Evolutionary conservation across 2,797 vertebrate species (phyloP).

Genomic region (Miichthys miiuy): DNA sequence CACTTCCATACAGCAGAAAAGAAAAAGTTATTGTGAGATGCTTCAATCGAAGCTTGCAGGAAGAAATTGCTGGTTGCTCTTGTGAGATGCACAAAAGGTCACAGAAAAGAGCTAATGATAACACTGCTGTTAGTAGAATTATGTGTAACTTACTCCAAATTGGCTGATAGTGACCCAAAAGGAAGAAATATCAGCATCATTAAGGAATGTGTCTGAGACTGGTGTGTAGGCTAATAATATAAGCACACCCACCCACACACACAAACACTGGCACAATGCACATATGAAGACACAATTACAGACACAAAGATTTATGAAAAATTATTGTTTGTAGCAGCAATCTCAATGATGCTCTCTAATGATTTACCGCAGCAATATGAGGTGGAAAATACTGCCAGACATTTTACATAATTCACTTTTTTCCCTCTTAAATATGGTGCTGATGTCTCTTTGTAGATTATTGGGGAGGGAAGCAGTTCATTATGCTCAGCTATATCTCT

Average conservation of each 20-base stretch:
- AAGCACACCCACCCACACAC: conserved; percentile 24
- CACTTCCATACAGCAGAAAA: neutral
- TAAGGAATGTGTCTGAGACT: conserved; percentile 40
- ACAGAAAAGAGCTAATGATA: conserved; percentile 37
- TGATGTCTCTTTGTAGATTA: conserved; percentile 82
- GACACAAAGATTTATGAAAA: conserved; percentile 78
- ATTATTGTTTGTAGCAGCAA: conserved; percentile 63
- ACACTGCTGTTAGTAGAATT: conserved; percentile 33
- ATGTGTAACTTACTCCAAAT: conserved; percentile 44
- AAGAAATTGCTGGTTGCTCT: conserved; percentile 26
- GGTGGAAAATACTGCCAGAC: conserved; percentile 76
- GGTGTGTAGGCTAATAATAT: conserved; percentile 51
- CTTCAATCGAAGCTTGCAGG: conserved; percentile 25
- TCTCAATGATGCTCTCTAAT: conserved; percentile 78
- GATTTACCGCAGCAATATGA: conserved; percentile 85
- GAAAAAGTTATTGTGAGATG: conserved; percentile 21
- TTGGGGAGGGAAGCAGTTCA: conserved; percentile 75
- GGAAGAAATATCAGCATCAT: conserved; percentile 56
- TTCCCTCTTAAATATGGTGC: conserved; percentile 72
- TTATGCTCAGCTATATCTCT: conserved; percentile 68
- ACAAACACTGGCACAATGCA: conserved; percentile 33
- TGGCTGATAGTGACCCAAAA: conserved; percentile 47
- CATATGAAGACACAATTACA: conserved; percentile 42
- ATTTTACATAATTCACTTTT: conserved; percentile 84
- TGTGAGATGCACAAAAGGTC: conserved; percentile 39